Evolutionary conservation across 92 coral and sea anemone species (phyloP), one percentile per base, ranked within the genome.

Genomic region (Metridium senile): DNA sequence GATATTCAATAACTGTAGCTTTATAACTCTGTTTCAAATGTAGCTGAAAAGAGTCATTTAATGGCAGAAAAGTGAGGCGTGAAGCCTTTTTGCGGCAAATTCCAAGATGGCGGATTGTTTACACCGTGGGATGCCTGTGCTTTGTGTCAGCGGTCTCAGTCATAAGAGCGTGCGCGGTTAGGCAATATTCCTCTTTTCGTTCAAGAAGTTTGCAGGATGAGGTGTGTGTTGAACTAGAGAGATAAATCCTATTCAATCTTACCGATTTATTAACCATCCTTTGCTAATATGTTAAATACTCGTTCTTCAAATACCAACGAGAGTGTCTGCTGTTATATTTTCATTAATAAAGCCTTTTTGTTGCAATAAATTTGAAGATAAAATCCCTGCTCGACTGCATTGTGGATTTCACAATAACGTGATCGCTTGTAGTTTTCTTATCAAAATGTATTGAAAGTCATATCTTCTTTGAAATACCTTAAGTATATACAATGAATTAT

Each of bases 111-210:
- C n/a, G n/a, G n/a, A n/a, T n/a, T n/a, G n/a, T n/a, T n/a, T n/a
- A n/a, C n/a, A n/a, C n/a, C n/a, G n/a, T 56, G 76, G 76, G 76
- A 28, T 28, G 27, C 76, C 76, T 72, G 64, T 72, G 33, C 39
- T 26, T 19, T 23, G 17, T 72, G 23, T 34, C 76, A 72, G 76
- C 76, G 76, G 64, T 56, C 2, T 72, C 26, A 26, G 64, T 59
- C n/a, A 72, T 22, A 28, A 72, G 76, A 53, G 66, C 0, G 49
- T 72, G 76, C 76, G 51, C 66, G 19, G 0, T 1, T 0, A 18
- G 0, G 0, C 0, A 4, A 10, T 72, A 27, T 35, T 56, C 20
- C 76, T 72, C 76, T 72, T n/a, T 56, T 53, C 52, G 47, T 59
- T 58, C 27, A 28, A 56, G 66, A 53, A 56, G 66, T 49, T 65